phyloP scores from a whole-genome alignment of 2,888 invertebrate species.

The Bombylius discolor region DNA sequence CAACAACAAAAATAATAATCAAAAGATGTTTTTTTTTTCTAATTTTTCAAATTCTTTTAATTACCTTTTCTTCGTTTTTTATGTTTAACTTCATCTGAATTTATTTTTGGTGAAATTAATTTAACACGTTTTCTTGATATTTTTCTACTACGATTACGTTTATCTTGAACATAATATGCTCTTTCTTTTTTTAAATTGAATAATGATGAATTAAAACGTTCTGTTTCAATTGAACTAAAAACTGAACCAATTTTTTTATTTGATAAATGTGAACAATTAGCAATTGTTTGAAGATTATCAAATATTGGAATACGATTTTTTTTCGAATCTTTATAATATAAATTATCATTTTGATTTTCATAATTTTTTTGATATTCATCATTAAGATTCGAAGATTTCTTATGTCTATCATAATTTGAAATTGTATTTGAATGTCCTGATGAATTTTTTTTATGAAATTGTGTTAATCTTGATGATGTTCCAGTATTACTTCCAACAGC shows the following conservation, averaged over 20 bases:
- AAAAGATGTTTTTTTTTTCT: not conserved
- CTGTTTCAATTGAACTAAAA: not conserved
- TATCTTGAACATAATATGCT: not conserved
- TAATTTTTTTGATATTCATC: not conserved
- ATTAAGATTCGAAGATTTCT: too few species aligned
- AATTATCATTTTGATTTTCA: not conserved
- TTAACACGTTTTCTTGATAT: not conserved
- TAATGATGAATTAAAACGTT: not conserved
- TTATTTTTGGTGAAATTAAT: not conserved
- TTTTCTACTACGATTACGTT: not conserved
- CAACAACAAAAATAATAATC: not conserved
- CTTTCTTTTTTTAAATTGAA: not conserved
- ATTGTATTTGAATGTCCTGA: too few species aligned
- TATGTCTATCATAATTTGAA: too few species aligned
- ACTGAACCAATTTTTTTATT: slow-evolving; percentile 13
- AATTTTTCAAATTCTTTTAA: too few species aligned
- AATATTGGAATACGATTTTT: not conserved
- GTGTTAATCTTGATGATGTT: too few species aligned
- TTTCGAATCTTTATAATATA: not conserved
- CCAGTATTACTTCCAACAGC: too few species aligned
- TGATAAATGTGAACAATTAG: slow-evolving; percentile 28
- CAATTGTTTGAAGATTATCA: slow-evolving; percentile 25
- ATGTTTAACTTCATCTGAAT: not conserved
- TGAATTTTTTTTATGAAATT: too few species aligned
- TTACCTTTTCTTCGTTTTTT: not conserved